Percentiles rank a stretch among this genome's conserved stretches.
Conservation (phyloP, 2,113 vertebrate species). For the Paratilapia polleni region DNA sequence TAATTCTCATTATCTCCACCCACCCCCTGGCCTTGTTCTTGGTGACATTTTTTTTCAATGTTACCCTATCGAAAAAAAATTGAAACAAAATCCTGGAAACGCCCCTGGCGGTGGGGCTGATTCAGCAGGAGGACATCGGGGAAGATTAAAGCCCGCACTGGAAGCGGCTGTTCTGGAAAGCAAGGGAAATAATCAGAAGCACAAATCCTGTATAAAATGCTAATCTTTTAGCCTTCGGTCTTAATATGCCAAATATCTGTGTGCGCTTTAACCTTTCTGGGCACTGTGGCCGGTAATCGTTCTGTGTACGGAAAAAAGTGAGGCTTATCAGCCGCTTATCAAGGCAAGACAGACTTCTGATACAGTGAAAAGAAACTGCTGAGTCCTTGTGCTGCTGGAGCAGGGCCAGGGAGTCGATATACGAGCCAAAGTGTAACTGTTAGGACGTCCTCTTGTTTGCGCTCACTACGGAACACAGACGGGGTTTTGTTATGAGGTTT, state of each 20-base stretch:
- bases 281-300: neutral
- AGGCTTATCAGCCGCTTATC: slow-evolving; percentile 40
- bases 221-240: slow-evolving; percentile 1
- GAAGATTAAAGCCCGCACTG: neutral
- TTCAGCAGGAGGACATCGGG: slow-evolving; percentile 15
- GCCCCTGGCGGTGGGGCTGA: slow-evolving; percentile 1
- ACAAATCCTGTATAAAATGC: slow-evolving; percentile 31
- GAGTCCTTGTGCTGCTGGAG: neutral
- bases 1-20: neutral
- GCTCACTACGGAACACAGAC: accelerated
- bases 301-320: neutral
- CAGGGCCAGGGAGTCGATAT: neutral
- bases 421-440: neutral
- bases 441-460: too few species aligned
- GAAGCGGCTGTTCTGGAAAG: neutral
- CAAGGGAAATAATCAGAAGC: slow-evolving; percentile 1
- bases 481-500: neutral
- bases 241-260: slow-evolving; percentile 17
- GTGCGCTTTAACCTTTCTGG: neutral
- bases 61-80: neutral
- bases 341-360: neutral
- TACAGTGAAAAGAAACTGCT: neutral
- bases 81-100: neutral
- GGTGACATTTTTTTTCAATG: accelerated
- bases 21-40: neutral